A percentile compares a stretch with the other conserved stretches of the same genome.
phyloP scores from a whole-genome alignment of 2,113 vertebrate genomes.

The Tapirus terrestris region DNA sequence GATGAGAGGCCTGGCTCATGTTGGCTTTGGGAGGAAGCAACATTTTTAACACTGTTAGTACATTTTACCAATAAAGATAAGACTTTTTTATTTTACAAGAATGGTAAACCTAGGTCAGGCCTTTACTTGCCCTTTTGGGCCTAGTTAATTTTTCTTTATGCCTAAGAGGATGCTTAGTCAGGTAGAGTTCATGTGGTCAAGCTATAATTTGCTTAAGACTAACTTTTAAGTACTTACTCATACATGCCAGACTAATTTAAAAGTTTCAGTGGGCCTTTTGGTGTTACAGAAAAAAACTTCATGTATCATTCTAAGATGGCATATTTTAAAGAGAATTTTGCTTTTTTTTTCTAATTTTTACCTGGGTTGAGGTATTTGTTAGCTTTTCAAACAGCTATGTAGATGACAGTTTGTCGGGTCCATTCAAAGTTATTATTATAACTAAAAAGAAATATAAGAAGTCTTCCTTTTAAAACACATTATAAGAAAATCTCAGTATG shows the following conservation, averaged over 20 bases:
- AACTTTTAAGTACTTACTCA: constrained; percentile 7
- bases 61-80: not conserved
- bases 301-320: not conserved
- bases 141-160: not conserved
- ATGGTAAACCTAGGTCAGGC: not conserved
- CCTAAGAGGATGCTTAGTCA: not conserved
- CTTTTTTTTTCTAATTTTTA: constrained; percentile 15
- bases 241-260: not conserved
- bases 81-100: not conserved
- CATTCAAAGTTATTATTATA: not conserved
- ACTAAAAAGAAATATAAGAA: not conserved
- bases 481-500: not conserved
- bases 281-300: not conserved
- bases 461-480: not conserved
- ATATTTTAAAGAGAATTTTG: not conserved
- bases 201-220: not conserved
- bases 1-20: not conserved
- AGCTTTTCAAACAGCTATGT: not conserved
- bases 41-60: not conserved
- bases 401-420: not conserved
- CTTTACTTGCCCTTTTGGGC: not conserved
- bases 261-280: not conserved
- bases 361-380: not conserved
- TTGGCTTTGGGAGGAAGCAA: not conserved
- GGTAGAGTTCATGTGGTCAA: not conserved